phyloP scores from a whole-genome alignment of 2,113 vertebrate genomes.

The Hemibagrus wyckioides region DNA sequence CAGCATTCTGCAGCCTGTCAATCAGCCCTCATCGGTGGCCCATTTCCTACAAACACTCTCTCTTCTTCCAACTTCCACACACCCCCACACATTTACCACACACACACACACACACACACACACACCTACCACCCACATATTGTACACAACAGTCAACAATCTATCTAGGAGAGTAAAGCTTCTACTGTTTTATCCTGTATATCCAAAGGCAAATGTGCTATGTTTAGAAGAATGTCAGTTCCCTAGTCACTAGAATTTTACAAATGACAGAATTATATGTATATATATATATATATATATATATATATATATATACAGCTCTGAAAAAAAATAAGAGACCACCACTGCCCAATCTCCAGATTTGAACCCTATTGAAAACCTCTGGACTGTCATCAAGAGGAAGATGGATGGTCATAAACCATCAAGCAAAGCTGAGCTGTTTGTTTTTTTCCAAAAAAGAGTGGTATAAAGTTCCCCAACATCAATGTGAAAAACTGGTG shows the following conservation, averaged over 20 bases:
- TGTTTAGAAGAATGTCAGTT: conserved; percentile 14
- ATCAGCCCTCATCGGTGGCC: conserved; percentile 32
- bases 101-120: conserved; percentile 4
- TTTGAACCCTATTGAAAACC: too few relatives aligned
- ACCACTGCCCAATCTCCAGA: too few relatives aligned
- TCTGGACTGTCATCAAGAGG: too few relatives aligned
- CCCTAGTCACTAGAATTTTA: background rate
- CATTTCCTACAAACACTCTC: conserved; percentile 32
- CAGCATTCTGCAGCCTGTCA: conserved; percentile 53
- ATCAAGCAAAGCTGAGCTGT: too few relatives aligned
- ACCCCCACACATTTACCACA: background rate
- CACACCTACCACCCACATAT: conserved; percentile 24
- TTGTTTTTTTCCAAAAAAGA: too few relatives aligned
- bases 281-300: background rate
- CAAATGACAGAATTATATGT: background rate
- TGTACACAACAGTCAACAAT: background rate
- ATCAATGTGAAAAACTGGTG: too few relatives aligned
- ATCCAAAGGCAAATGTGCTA: conserved; percentile 24
- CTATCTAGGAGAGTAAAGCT: background rate
- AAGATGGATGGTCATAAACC: too few relatives aligned
- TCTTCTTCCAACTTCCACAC: conserved; percentile 15
- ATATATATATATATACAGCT: too few relatives aligned
- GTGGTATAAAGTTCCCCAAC: too few relatives aligned
- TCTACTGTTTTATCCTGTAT: conserved; percentile 24
- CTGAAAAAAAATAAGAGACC: too few relatives aligned